phyloP scores from a whole-genome alignment of 37 sponge, comb jelly and placozoan species.

The Geodia barretti region DNA sequence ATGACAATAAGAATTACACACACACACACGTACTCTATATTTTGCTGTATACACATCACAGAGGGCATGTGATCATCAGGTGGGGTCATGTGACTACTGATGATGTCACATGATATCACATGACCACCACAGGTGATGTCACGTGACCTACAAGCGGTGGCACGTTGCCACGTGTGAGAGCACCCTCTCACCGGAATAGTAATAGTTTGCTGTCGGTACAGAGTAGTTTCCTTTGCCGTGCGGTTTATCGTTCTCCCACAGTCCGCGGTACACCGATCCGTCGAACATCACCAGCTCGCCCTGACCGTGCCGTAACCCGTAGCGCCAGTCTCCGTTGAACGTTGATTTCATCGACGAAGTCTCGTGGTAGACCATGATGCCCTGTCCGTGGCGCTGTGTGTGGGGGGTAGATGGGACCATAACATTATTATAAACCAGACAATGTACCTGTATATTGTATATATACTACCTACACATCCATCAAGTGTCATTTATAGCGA shows the following conservation, averaged over 20 bases:
- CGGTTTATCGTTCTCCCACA: conserved; percentile 77
- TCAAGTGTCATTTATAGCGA: no score
- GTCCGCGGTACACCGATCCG: conserved; percentile 73
- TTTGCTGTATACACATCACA: no score
- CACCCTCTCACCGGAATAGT: conserved; percentile 35
- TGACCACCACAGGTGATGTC: background rate
- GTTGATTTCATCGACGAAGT: conserved; percentile 9
- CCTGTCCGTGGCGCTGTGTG: conserved; percentile 77
- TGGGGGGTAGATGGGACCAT: background rate
- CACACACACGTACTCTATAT: no score
- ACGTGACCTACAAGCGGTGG: background rate
- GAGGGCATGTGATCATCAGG: no score
- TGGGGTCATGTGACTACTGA: no score
- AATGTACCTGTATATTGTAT: no score
- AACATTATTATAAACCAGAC: no score
- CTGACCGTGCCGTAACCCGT: conserved; percentile 75
- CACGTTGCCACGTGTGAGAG: background rate
- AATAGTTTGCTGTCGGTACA: conserved; percentile 27
- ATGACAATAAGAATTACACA: no score
- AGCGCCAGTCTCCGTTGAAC: conserved; percentile 83
- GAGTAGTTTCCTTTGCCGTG: conserved; percentile 50
- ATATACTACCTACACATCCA: no score
- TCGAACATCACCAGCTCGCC: conserved; percentile 70
- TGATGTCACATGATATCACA: background rate
- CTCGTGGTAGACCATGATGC: conserved; percentile 75